Evolutionary conservation across 2,888 invertebrate genomes (phyloP), one percentile per base, ranked within the genome.

Genomic region (Adelognathus sp.): DNA sequence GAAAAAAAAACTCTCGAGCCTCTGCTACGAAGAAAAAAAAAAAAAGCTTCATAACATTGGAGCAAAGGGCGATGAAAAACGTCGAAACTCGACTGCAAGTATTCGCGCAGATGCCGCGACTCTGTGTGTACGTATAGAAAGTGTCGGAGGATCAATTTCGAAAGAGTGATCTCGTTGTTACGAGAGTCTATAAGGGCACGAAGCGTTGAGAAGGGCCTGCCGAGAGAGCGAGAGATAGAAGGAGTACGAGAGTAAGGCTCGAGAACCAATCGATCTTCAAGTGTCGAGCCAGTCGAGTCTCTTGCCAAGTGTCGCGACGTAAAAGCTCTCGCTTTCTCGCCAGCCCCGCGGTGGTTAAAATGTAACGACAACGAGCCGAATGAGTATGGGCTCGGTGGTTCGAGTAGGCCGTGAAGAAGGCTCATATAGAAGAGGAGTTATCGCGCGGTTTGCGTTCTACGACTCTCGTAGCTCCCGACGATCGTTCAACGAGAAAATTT

Each of bases 221-320:
- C 36, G 3, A 36, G 29, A 54, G 29, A n/a, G 31, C 18, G 14
- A 33, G 50, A 64, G 46, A 31, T 33, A 18, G 46, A 6, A 16
- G 5, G 64, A 63, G 44, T 44, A 44, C 44, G 16, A 7, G 64
- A 63, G 44, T 44, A 44, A 29, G 16, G 46, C 64, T 50, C 64
- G 46, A 46, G n/a, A 36, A 64, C 46, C 50, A 50, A 64, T 64
- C 64, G 64, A 64, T 64, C 33, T 21, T 50, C 21, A 50, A 64
- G 64, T 50, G 64, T 50, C 21, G 64, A 46, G 46, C 63, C 16
- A n/a, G 27, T 3, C n/a, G 46, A 63, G 50, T 33, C 50, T 50
- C 27, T 24, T n/a, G n/a, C 64, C 31, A 64, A 64, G 50, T 64
- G 50, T 50, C 64, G 64, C 31, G 46, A 50, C 46, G 14, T 64